phyloP scores from a whole-genome alignment of 2,888 invertebrate species.

The Lasioglossum zephyrum region DNA sequence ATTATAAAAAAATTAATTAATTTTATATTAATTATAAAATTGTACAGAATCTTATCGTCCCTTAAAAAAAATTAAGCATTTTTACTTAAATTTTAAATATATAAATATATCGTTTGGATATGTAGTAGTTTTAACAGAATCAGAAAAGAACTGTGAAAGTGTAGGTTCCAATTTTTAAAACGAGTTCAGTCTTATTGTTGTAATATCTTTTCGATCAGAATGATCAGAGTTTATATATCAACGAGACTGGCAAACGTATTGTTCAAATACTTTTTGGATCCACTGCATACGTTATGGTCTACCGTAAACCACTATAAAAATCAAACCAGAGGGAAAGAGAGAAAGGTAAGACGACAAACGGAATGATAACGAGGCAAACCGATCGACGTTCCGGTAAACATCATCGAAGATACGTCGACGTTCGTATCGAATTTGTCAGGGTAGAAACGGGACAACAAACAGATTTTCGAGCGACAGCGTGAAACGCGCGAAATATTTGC shows the following conservation, averaged over 20 bases:
- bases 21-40: no score
- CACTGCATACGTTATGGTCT: no score
- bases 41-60: no score
- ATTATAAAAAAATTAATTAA: no score
- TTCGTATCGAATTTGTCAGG: slow-evolving; percentile 42
- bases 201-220: background rate
- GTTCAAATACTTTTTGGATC: background rate
- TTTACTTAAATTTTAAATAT: no score
- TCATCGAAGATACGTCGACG: slow-evolving; percentile 13
- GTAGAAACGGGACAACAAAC: slow-evolving; percentile 42
- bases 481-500: slow-evolving; percentile 46
- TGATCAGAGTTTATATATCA: background rate
- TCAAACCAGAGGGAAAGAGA: background rate
- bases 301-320: background rate
- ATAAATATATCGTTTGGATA: no score
- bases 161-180: background rate
- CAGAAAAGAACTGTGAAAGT: no score
- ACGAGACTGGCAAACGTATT: background rate
- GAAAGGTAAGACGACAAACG: slow-evolving; percentile 9
- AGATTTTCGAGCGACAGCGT: slow-evolving; percentile 39
- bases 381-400: slow-evolving; percentile 21
- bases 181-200: background rate
- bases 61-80: no score
- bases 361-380: slow-evolving; percentile 6
- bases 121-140: no score